Evolutionary conservation across 2,888 invertebrate species (phyloP).

Genomic region (Amiota minor): DNA sequence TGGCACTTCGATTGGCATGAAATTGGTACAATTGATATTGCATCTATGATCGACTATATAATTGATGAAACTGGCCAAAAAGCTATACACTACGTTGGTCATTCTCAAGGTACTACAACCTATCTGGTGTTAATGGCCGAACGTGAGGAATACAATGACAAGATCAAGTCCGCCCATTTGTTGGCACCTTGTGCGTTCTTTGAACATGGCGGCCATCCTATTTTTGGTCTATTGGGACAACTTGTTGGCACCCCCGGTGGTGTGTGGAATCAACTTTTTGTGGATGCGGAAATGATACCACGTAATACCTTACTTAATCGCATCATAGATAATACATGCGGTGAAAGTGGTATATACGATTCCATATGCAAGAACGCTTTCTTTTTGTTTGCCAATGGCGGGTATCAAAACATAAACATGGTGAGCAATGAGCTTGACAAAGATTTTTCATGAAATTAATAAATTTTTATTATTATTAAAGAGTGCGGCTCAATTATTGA

Average conservation of each 20-base stretch:
- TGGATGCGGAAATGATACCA: conserved; percentile 61
- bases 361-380: conserved; percentile 57
- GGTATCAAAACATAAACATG: conserved; percentile 59
- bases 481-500: conserved; percentile 56
- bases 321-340: conserved; percentile 57
- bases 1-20: conserved; percentile 86
- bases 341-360: conserved; percentile 41
- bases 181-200: conserved; percentile 73
- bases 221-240: conserved; percentile 71
- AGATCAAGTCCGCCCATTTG: conserved; percentile 66
- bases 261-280: conserved; percentile 53
- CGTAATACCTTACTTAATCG: conserved; percentile 57
- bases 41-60: conserved; percentile 68
- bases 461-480: conserved; percentile 26
- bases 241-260: conserved; percentile 63
- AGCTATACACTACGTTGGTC: conserved; percentile 65
- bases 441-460: background rate
- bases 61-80: conserved; percentile 44
- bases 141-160: conserved; percentile 62
- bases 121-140: conserved; percentile 61
- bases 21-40: conserved; percentile 80
- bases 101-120: conserved; percentile 70
- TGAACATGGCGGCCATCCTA: conserved; percentile 74
- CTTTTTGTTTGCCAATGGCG: conserved; percentile 58
- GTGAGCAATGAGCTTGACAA: conserved; percentile 41